A percentile compares a stretch with the other conserved stretches of the same genome.
These are phyloP conservation scores for Stratiomys singularior DNA, from an alignment of 2,888 invertebrate species.

Conservation along the genomic window DNA sequence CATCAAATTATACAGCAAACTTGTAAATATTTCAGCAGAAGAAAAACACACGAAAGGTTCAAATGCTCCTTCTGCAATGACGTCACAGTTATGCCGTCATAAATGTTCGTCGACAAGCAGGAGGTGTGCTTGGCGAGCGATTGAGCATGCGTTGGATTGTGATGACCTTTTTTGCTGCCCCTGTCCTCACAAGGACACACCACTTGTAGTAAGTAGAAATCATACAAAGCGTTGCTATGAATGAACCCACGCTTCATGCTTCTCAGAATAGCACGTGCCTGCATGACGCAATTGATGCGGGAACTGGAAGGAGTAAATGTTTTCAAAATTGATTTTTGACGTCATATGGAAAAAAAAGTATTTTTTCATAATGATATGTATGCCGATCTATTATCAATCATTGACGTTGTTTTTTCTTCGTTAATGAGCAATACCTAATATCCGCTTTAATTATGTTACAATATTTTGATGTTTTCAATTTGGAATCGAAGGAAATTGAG, in stretches of 20 bases:
- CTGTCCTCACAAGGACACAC: slow-evolving; percentile 19
- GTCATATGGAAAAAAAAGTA: slow-evolving; percentile 35
- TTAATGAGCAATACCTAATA: slow-evolving; percentile 10
- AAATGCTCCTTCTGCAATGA: background rate
- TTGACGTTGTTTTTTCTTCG: slow-evolving; percentile 14
- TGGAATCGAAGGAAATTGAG: background rate
- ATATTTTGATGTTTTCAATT: background rate
- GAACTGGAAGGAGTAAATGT: background rate
- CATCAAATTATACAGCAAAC: background rate
- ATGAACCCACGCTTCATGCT: slow-evolving; percentile 43
- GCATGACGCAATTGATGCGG: slow-evolving; percentile 50
- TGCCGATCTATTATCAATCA: slow-evolving; percentile 21
- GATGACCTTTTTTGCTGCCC: slow-evolving; percentile 2
- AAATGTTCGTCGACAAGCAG: background rate
- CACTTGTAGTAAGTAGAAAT: slow-evolving; percentile 24
- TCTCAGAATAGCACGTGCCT: slow-evolving; percentile 50
- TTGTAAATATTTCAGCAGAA: background rate
- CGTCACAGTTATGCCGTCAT: slow-evolving; percentile 33
- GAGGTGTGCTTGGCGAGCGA: slow-evolving; percentile 6
- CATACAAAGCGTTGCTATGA: slow-evolving; percentile 40
- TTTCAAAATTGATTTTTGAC: slow-evolving; percentile 42
- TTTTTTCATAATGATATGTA: slow-evolving; percentile 35
- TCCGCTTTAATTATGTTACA: background rate
- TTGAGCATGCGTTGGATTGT: slow-evolving; percentile 9
- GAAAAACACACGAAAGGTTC: background rate